Base-by-base conservation (phyloP, 1,140 invertebrate species). In the Meteorus sp. region DNA sequence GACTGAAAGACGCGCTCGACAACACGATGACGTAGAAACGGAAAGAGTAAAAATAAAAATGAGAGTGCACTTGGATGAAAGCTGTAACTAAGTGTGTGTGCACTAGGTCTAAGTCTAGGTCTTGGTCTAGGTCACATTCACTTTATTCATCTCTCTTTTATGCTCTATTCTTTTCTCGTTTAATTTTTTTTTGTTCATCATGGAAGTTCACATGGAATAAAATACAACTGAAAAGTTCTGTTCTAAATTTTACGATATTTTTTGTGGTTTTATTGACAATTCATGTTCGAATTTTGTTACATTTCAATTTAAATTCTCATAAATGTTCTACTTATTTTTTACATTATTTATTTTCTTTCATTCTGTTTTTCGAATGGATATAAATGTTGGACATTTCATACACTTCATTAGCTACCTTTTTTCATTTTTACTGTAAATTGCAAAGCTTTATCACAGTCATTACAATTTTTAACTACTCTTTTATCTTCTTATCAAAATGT, bases 41-140 rank as follows among this genome's bases (percentile, higher is more conserved):
- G 27, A 20, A 31, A 17, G 47, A 51, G 48, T 44, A 45, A 59
- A 47, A 56, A 37, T 52, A 50, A 56, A 41, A 48, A 20, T 33
- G n/a, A 53, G 37, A 56, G 44, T 31, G 31, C 44, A 60, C 27
- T 50, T 47, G 31, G 19, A 19, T 25, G 4, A 23, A 23, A 27
- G 43, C 45, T 63, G 59, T n/a, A 53, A 59, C 56, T 48, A 31
- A 23, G n/a, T n/a, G n/a, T n/a, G n/a, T n/a, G n/a, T 22, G 33
- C 68, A 4, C 8, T 71, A 69, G 73, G 74, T 76, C 68, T 75
- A 76, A 73, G 74, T 76, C 74, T 76, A 74, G 74, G 74, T 75
- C 74, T 41, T 27, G 31, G 37, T 27, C 17, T 41, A n/a, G n/a
- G n/a, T 29, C 33, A 35, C 50, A 29, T 48, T 67, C 25, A 13